Conservation (phyloP, 2,797 vertebrate species). For the Morelia viridis region DNA sequence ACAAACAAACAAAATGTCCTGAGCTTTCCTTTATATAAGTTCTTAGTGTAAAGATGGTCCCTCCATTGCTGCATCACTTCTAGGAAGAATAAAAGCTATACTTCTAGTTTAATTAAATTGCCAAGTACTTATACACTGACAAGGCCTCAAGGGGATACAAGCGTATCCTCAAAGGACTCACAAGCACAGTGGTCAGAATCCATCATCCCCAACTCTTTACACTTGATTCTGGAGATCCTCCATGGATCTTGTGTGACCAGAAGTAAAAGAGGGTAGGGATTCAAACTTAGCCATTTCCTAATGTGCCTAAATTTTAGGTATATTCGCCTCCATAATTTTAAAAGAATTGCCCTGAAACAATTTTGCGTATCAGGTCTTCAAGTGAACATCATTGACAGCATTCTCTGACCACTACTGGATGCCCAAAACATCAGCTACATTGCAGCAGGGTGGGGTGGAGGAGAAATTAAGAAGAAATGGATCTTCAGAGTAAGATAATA, state of each 20-base stretch:
- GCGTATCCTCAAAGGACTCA: neutral
- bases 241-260: neutral
- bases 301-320: neutral
- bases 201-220: neutral
- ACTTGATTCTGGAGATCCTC: neutral
- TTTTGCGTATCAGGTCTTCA: neutral
- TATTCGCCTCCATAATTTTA: neutral
- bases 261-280: neutral
- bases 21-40: neutral
- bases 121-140: neutral
- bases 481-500: neutral
- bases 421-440: neutral
- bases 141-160: no score
- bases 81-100: neutral
- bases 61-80: neutral
- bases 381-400: neutral
- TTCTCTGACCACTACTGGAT: neutral
- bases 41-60: neutral
- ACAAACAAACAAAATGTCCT: neutral
- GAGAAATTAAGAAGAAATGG: neutral
- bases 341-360: neutral
- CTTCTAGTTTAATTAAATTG: neutral
- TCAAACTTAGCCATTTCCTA: neutral
- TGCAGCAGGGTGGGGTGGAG: neutral
- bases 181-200: neutral